These are phyloP conservation scores for Calliphora vomitoria DNA, from an alignment of 2,888 invertebrate species.

Conservation along the genomic window DNA sequence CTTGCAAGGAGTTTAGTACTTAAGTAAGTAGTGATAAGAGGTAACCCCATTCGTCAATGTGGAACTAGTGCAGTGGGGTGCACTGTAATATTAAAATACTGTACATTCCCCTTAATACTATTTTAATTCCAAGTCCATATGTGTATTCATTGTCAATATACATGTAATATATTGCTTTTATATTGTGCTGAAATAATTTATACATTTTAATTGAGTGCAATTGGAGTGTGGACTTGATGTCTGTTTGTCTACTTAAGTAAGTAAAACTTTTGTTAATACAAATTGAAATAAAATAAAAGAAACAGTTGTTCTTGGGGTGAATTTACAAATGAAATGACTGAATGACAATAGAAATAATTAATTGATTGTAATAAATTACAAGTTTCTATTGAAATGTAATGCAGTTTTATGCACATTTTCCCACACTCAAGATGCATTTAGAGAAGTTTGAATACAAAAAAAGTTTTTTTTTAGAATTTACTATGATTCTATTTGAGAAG, in stretches of 20 bases:
- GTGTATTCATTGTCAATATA: background rate
- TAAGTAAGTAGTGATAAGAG: too few species aligned
- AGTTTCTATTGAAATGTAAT: background rate
- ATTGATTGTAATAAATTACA: background rate
- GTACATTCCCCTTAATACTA: too few species aligned
- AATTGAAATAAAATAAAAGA: background rate
- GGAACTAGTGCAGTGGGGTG: too few species aligned
- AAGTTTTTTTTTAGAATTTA: too few species aligned
- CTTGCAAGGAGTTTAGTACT: too few species aligned
- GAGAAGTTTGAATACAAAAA: background rate
- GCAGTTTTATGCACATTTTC: background rate
- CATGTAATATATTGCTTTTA: conserved; percentile 4
- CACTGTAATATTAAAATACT: too few species aligned
- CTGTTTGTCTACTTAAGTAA: conserved; percentile 37
- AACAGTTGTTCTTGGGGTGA: conserved; percentile 1
- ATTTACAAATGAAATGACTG: conserved; percentile 1
- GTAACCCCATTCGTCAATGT: too few species aligned
- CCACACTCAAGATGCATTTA: background rate
- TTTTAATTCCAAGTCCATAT: background rate
- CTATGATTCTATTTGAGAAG: too few species aligned
- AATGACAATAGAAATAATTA: background rate
- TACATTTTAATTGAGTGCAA: conserved; percentile 68
- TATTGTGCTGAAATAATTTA: conserved; percentile 57
- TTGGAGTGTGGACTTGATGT: conserved; percentile 49
- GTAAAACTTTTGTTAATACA: background rate